Percentiles rank a stretch among this genome's conserved stretches.
Evolutionary conservation across 2,797 vertebrate genomes (phyloP).

Genomic region (Argentina silus): DNA sequence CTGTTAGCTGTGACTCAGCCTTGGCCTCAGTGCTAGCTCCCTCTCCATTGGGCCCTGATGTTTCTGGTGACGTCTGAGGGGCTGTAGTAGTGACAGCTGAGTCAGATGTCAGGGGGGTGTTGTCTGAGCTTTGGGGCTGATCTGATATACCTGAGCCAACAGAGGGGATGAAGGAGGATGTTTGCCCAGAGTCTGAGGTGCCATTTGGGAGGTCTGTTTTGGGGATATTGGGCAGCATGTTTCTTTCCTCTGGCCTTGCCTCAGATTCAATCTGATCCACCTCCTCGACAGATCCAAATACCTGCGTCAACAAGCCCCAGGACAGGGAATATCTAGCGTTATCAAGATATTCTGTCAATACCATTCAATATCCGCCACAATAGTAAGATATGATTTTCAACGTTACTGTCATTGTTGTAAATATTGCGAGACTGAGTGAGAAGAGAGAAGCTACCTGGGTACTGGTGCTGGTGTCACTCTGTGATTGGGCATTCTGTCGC

Average conservation of each 20-base stretch:
- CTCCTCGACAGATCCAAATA: slow-evolving; percentile 91
- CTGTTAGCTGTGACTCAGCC: slow-evolving; percentile 29
- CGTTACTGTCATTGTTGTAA: not conserved
- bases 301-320: slow-evolving; percentile 71
- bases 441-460: slow-evolving; percentile 80
- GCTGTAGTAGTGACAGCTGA: slow-evolving; percentile 42
- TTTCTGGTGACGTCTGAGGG: slow-evolving; percentile 35
- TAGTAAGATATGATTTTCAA: not conserved
- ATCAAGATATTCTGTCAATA: not conserved
- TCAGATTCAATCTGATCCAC: slow-evolving; percentile 78
- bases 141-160: slow-evolving; percentile 74
- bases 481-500: slow-evolving; percentile 82
- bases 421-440: not conserved
- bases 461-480: slow-evolving; percentile 91
- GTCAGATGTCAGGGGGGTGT: slow-evolving; percentile 71
- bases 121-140: slow-evolving; percentile 80
- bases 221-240: slow-evolving; percentile 61
- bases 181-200: slow-evolving; percentile 78
- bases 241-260: slow-evolving; percentile 75
- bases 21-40: slow-evolving; percentile 34
- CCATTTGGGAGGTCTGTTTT: slow-evolving; percentile 65
- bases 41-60: slow-evolving; percentile 44
- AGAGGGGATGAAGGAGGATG: slow-evolving; percentile 82
- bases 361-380: not conserved
- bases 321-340: not conserved